These are phyloP conservation scores for Galendromus occidentalis DNA, from an alignment of 1,140 invertebrate genomes.

Conservation along the genomic window DNA sequence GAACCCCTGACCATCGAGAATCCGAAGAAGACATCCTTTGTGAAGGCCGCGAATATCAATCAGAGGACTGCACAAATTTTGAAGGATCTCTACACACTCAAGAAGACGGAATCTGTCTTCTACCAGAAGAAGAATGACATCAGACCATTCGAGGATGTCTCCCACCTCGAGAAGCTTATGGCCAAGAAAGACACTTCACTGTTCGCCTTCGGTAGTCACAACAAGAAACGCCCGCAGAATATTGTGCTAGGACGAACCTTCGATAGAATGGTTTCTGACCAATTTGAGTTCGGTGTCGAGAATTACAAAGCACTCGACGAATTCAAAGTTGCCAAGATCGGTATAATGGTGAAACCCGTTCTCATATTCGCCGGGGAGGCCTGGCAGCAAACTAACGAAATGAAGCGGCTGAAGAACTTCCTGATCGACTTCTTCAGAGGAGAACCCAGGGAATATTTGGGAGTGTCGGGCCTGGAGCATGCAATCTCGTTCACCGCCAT, in stretches of 20 bases:
- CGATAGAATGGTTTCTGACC: constrained; percentile 74
- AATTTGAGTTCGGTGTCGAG: constrained; percentile 83
- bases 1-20: constrained; percentile 78
- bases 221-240: constrained; percentile 86
- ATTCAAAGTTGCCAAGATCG: constrained; percentile 57
- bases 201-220: constrained; percentile 72
- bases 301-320: constrained; percentile 53
- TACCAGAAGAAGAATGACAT: constrained; percentile 37
- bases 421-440: constrained; percentile 33
- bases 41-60: constrained; percentile 65
- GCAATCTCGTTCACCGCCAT: constrained; percentile 65
- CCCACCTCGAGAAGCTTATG: constrained; percentile 48
- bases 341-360: constrained; percentile 68
- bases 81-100: constrained; percentile 68
- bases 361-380: constrained; percentile 77
- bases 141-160: constrained; percentile 31
- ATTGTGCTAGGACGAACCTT: constrained; percentile 63
- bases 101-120: constrained; percentile 58
- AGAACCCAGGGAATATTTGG: constrained; percentile 13
- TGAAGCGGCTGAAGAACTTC: constrained; percentile 63
- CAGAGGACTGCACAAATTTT: constrained; percentile 47
- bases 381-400: constrained; percentile 57
- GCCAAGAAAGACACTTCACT: constrained; percentile 66
- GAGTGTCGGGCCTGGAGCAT: constrained; percentile 79
- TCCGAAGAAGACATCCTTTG: constrained; percentile 57